Evolutionary conservation across 1,140 invertebrate genomes (phyloP).

Genomic region (Lucilia cuprina): DNA sequence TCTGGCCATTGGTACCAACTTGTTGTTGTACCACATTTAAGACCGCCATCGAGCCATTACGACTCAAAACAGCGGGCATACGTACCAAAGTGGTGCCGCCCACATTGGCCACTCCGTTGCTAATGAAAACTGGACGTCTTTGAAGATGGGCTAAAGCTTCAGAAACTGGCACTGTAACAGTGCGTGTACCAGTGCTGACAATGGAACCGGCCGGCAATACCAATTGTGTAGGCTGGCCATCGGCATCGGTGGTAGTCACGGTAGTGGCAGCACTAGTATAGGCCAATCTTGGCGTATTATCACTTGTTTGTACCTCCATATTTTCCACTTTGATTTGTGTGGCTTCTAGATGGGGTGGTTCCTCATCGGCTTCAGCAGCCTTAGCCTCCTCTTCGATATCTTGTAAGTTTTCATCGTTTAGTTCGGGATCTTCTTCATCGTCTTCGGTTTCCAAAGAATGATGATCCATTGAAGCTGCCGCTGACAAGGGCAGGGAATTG

Average conservation of each 20-base stretch:
- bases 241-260: slow-evolving; percentile 30
- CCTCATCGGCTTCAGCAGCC: slow-evolving; percentile 57
- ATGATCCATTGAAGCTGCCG: background rate
- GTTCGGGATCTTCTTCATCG: slow-evolving; percentile 56
- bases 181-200: slow-evolving; percentile 51
- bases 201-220: slow-evolving; percentile 54
- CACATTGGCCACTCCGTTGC: slow-evolving; percentile 52
- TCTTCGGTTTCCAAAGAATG: slow-evolving; percentile 48
- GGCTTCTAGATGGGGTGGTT: slow-evolving; percentile 41
- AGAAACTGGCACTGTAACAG: slow-evolving; percentile 54
- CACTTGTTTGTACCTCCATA: slow-evolving; percentile 44
- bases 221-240: slow-evolving; percentile 37
- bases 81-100: slow-evolving; percentile 54
- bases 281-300: slow-evolving; percentile 42
- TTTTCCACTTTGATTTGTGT: slow-evolving; percentile 54
- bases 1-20: slow-evolving; percentile 43
- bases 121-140: slow-evolving; percentile 58
- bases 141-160: slow-evolving; percentile 56
- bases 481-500: background rate
- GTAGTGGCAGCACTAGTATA: slow-evolving; percentile 43
- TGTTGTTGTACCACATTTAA: slow-evolving; percentile 58
- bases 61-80: slow-evolving; percentile 57
- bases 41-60: slow-evolving; percentile 56
- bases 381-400: slow-evolving; percentile 59
- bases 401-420: slow-evolving; percentile 59